Evolutionary conservation across 1,140 invertebrate genomes (phyloP).

Genomic region (Chrysoperla carnea): DNA sequence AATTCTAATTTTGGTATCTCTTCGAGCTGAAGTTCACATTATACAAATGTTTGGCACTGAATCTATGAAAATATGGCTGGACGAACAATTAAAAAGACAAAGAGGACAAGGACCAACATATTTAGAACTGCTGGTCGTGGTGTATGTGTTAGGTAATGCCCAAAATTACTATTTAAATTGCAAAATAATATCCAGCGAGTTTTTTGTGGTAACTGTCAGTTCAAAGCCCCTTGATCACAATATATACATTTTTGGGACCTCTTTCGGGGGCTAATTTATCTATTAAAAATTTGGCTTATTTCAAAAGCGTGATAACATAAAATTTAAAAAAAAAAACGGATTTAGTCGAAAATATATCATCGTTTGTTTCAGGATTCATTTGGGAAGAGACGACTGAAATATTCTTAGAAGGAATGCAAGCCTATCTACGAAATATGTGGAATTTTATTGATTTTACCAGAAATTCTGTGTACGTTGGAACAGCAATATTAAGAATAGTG

Average conservation of each 20-base stretch:
- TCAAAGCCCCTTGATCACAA: too few relatives aligned
- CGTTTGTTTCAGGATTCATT: slow-evolving; percentile 51
- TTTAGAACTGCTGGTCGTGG: slow-evolving; percentile 55
- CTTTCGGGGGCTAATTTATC: too few relatives aligned
- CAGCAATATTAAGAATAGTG: slow-evolving; percentile 52
- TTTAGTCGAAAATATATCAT: too few relatives aligned
- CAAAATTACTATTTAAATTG: slow-evolving; percentile 1
- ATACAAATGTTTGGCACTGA: slow-evolving; percentile 53
- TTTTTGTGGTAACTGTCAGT: slow-evolving; percentile 1
- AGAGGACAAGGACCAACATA: slow-evolving; percentile 60
- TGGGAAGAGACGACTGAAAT: slow-evolving; percentile 84
- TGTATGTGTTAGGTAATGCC: slow-evolving; percentile 62
- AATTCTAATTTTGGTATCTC: slow-evolving; percentile 69
- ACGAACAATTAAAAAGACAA: slow-evolving; percentile 42
- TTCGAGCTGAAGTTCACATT: slow-evolving; percentile 59
- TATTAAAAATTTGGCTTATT: too few relatives aligned
- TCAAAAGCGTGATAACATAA: too few relatives aligned
- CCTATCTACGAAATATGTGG: slow-evolving; percentile 85
- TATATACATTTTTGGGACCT: too few relatives aligned
- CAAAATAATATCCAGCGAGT: not conserved
- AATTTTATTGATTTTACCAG: slow-evolving; percentile 90
- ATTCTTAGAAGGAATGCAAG: slow-evolving; percentile 61
- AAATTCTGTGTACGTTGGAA: slow-evolving; percentile 68
- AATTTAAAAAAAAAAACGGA: too few relatives aligned
- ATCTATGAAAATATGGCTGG: slow-evolving; percentile 35